Evolutionary conservation across 35 echinoderm and acorn worm species (phyloP).

Genomic region (Holothuria glaberrima): DNA sequence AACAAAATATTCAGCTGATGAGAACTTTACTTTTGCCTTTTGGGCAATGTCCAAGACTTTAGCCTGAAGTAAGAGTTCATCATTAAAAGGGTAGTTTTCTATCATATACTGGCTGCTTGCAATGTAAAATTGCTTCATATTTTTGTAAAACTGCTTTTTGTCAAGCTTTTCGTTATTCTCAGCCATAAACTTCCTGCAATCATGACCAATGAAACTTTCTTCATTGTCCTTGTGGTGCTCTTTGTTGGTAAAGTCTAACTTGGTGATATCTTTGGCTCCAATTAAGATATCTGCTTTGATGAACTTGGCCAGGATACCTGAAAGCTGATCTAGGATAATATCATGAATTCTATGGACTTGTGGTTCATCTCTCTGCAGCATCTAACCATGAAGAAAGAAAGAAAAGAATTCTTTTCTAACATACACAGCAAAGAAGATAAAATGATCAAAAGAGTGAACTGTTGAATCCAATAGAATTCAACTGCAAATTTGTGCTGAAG

Average conservation of each 20-base stretch:
- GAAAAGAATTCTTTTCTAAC: not conserved
- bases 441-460: not conserved
- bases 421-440: not conserved
- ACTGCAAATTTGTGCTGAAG: not conserved
- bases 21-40: no score
- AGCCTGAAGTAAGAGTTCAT: no score
- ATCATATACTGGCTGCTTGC: no score
- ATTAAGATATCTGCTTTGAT: constrained; percentile 28
- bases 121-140: no score
- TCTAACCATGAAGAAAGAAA: constrained; percentile 19
- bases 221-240: constrained; percentile 6
- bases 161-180: no score
- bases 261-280: constrained; percentile 9
- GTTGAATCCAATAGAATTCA: not conserved
- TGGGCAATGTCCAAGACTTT: no score
- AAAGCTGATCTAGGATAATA: constrained; percentile 26
- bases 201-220: no score
- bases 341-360: constrained; percentile 7
- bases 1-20: no score
- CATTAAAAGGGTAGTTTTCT: no score
- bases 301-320: constrained; percentile 18
- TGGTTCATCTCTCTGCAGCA: constrained; percentile 35
- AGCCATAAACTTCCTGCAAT: no score
- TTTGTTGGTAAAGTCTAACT: not conserved
- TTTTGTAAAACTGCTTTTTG: no score